These are phyloP conservation scores for Malthinus seriepunctatus DNA, from an alignment of 2,888 invertebrate species.

Conservation along the genomic window DNA sequence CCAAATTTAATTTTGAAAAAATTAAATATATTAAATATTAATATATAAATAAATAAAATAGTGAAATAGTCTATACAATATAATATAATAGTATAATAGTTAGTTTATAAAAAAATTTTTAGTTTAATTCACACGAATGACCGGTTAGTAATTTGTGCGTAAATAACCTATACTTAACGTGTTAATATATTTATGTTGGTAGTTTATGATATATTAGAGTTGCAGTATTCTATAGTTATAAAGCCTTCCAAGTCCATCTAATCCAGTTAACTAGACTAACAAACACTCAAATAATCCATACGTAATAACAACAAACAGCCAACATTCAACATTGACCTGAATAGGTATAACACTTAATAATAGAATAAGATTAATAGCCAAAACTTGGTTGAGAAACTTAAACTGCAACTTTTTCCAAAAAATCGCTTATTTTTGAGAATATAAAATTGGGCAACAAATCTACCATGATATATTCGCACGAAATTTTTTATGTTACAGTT, in stretches of 20 bases:
- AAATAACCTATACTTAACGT: not conserved
- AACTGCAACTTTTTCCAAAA: not conserved
- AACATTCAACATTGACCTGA: slow-evolving; percentile 13
- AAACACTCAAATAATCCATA: slow-evolving; percentile 6
- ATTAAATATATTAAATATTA: too few species aligned
- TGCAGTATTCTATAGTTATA: slow-evolving; percentile 12
- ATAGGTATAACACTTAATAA: not conserved
- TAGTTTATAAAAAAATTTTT: too few species aligned
- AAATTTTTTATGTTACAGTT: too few species aligned
- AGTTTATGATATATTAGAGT: slow-evolving; percentile 13
- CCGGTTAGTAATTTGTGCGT: too few species aligned
- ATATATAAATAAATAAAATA: too few species aligned
- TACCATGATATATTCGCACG: too few species aligned
- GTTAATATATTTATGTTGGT: slow-evolving; percentile 3
- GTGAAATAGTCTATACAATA: too few species aligned
- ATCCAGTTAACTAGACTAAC: slow-evolving; percentile 18
- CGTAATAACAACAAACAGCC: slow-evolving; percentile 7
- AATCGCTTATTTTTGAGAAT: too few species aligned
- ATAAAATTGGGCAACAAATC: too few species aligned
- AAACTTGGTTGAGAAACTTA: not conserved
- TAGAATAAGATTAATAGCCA: slow-evolving; percentile 3
- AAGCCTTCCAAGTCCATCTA: slow-evolving; percentile 22
- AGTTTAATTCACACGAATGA: too few species aligned
- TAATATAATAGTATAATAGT: too few species aligned
- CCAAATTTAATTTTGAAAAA: too few species aligned